Percentiles rank a stretch among this genome's conserved stretches.
phyloP scores from a whole-genome alignment of 2,797 vertebrate genomes.

The Cottoperca gobio region DNA sequence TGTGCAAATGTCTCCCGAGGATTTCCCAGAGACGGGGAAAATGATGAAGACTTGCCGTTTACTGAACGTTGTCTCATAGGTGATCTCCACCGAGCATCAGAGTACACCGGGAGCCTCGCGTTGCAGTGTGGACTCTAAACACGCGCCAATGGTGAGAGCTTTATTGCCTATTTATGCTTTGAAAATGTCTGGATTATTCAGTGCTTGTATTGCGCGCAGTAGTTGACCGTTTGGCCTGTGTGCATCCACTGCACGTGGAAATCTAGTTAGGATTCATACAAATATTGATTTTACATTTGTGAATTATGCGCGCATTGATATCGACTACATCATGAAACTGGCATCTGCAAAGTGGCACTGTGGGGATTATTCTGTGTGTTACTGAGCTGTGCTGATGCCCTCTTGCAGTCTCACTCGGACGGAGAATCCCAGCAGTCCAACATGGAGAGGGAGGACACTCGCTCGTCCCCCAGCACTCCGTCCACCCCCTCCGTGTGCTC shows the following conservation, averaged over 20 bases:
- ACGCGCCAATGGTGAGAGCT: constrained; percentile 91
- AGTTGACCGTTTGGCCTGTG: neutral
- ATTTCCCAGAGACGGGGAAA: constrained; percentile 64
- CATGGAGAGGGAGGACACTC: constrained; percentile 91
- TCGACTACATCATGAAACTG: constrained; percentile 21
- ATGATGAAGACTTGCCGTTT: constrained; percentile 74
- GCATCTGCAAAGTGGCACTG: constrained; percentile 13
- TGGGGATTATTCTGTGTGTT: constrained; percentile 7
- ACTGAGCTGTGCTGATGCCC: constrained; percentile 37
- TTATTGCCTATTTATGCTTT: constrained; percentile 23
- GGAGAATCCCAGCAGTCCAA: constrained; percentile 90
- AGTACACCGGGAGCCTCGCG: constrained; percentile 85
- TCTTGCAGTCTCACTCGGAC: constrained; percentile 92
- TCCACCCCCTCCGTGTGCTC: constrained; percentile 95
- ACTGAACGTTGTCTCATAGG: constrained; percentile 81
- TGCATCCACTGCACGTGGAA: neutral
- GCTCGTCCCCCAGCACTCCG: constrained; percentile 91
- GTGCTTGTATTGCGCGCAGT: neutral
- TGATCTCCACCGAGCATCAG: constrained; percentile 84
- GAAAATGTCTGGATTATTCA: constrained; percentile 4
- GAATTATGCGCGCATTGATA: neutral
- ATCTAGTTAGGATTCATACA: neutral
- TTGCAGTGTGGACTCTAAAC: constrained; percentile 86
- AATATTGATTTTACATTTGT: neutral
- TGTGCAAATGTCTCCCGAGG: constrained; percentile 64